Evolutionary conservation across 2,113 vertebrate genomes (phyloP), one percentile per base, ranked within the genome.

Genomic region (Malurus alboscapulatus): DNA sequence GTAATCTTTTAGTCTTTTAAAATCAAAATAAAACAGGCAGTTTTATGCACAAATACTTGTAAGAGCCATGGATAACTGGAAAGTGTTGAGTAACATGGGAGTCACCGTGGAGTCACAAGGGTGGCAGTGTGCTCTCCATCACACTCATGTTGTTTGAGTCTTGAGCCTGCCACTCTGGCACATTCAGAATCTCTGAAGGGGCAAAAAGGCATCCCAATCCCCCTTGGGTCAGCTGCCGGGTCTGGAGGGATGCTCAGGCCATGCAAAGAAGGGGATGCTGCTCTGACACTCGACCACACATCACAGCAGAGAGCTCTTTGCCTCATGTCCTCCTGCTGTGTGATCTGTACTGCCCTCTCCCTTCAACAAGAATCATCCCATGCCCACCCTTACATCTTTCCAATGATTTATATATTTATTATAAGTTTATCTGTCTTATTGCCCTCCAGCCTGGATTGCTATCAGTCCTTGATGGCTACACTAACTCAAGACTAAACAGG

Each of bases 401-500:
- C 72, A 63, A 75, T 18, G 15, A 80, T 17, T 59, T 63, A 74
- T 84, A 19, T 59, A 44, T 74, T 86, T 21, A 53, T 62, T 32
- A 20, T 13, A 27, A 32, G 12, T 71, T 73, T 57, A 26, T 67
- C 32, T 74, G 2, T 38, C 27, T 82, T 69, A 54, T 5, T 54
- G 2, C 14, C 7, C 7, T 68, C 38, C 10, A 93, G 18, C 17
- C 30, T 38, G 30, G 4, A 16, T 42, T 76, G 54, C 20, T 83
- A 32, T 47, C 26, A 50, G 16, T 15, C 32, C 66, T 65, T 84
- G 42, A 50, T 16, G 69, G 14, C 14, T 74, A 44, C 32, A 48
- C 30, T 87, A 91, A 87, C 54, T 87, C 62, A 76, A 78, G 47
- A 85, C 18, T 66, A 73, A 87, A 57, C 14, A 85, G 54, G 16